Percentiles rank a stretch among this genome's conserved stretches.
These are phyloP conservation scores for Mythimna pallens DNA, from an alignment of 2,888 invertebrate species.

Conservation along the genomic window DNA sequence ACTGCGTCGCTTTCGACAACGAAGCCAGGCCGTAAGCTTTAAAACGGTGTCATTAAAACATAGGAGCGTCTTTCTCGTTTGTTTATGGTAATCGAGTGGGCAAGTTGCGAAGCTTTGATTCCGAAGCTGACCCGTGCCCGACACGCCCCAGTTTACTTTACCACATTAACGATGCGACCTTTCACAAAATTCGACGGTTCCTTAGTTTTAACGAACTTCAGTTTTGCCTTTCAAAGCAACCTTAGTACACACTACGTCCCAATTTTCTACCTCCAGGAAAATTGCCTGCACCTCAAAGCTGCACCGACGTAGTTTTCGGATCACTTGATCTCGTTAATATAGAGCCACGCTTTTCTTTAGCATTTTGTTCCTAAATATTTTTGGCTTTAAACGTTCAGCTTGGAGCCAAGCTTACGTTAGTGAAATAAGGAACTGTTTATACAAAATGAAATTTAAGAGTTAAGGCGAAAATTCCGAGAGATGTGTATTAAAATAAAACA, in stretches of 20 bases:
- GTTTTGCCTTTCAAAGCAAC: conserved; percentile 75
- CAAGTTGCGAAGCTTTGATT: conserved; percentile 88
- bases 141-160: conserved; percentile 84
- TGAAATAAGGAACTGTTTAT: conserved; percentile 57
- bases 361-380: conserved; percentile 61
- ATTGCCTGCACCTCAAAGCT: conserved; percentile 69
- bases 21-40: conserved; percentile 74
- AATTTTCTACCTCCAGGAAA: conserved; percentile 68
- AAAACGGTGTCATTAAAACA: conserved; percentile 87
- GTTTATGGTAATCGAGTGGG: conserved; percentile 89
- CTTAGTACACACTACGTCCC: conserved; percentile 68
- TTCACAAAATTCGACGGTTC: conserved; percentile 80
- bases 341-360: conserved; percentile 63
- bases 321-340: conserved; percentile 73
- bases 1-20: conserved; percentile 68
- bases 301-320: conserved; percentile 70
- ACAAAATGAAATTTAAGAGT: conserved; percentile 49
- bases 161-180: conserved; percentile 79
- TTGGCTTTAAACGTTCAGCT: conserved; percentile 44
- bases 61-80: conserved; percentile 86
- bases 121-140: conserved; percentile 74
- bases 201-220: conserved; percentile 78
- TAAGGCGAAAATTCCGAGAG: conserved; percentile 47
- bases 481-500: conserved; percentile 65
- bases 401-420: conserved; percentile 42